A percentile compares a stretch with the other conserved stretches of the same genome.
Conservation (phyloP, 2,113 vertebrate genomes). For the Indicator indicator region DNA sequence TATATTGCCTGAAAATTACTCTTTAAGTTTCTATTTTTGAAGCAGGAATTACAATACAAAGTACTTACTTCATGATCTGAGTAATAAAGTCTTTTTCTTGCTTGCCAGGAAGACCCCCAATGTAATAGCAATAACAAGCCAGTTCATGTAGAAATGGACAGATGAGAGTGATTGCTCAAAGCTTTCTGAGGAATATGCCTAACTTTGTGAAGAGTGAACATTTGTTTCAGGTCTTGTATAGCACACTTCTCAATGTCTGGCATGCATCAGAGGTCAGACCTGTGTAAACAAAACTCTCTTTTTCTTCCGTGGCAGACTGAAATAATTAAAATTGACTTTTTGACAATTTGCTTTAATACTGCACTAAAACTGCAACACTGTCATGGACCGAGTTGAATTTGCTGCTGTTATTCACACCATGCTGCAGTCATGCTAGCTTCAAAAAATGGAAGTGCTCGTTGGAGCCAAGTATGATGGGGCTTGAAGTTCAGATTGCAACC, state of each 20-base stretch:
- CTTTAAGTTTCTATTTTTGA: background rate
- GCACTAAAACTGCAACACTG: background rate
- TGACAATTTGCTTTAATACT: background rate
- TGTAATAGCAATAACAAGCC: background rate
- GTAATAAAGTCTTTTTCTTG: background rate
- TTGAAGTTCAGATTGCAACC: too few relatives aligned
- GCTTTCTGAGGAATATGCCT: background rate
- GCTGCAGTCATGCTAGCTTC: too few relatives aligned
- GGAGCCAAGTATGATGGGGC: too few relatives aligned
- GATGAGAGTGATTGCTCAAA: background rate
- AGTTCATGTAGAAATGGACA: background rate
- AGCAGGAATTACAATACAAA: background rate
- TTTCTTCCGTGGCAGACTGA: background rate
- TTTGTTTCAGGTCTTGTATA: background rate
- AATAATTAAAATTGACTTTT: background rate
- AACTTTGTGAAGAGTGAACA: background rate
- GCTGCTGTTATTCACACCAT: too few relatives aligned
- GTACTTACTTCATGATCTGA: background rate
- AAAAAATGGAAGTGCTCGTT: too few relatives aligned
- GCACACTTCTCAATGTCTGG: background rate
- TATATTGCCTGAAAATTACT: background rate
- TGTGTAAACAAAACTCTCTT: background rate
- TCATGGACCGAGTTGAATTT: too few relatives aligned
- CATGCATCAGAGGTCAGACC: background rate
- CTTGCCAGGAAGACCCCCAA: background rate